Percentiles rank a stretch among this genome's conserved stretches.
These are phyloP conservation scores for Hypsopygia costalis DNA, from an alignment of 2,888 invertebrate genomes.

Conservation along the genomic window DNA sequence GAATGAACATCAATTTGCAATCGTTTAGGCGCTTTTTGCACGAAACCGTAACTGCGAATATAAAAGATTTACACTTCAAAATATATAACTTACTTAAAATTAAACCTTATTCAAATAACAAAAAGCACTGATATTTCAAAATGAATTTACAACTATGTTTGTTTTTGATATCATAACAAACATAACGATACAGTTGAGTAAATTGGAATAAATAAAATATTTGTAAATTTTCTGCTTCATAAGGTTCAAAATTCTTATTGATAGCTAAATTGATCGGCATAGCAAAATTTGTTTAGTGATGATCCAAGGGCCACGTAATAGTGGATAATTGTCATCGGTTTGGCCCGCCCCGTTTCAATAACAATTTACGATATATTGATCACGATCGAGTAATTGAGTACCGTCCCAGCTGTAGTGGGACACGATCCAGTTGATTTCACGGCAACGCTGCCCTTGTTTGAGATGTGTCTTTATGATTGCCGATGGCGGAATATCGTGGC, in stretches of 20 bases:
- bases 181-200: background rate
- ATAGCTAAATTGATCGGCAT: background rate
- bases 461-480: background rate
- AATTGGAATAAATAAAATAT: background rate
- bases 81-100: background rate
- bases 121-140: background rate
- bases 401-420: constrained; percentile 31
- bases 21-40: constrained; percentile 39
- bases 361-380: constrained; percentile 64
- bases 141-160: background rate
- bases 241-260: background rate
- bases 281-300: background rate
- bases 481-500: background rate
- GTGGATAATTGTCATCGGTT: constrained; percentile 63
- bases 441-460: constrained; percentile 13
- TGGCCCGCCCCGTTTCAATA: constrained; percentile 46
- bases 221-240: background rate
- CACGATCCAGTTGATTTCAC: constrained; percentile 28
- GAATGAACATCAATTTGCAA: constrained; percentile 32
- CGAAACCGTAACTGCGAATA: constrained; percentile 29
- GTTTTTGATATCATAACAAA: background rate
- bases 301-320: constrained; percentile 38
- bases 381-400: constrained; percentile 64
- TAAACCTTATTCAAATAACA: background rate
- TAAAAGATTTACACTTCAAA: constrained; percentile 14